Evolutionary conservation across 2,113 vertebrate genomes (phyloP).

Genomic region (Paramisgurnus dabryanus): DNA sequence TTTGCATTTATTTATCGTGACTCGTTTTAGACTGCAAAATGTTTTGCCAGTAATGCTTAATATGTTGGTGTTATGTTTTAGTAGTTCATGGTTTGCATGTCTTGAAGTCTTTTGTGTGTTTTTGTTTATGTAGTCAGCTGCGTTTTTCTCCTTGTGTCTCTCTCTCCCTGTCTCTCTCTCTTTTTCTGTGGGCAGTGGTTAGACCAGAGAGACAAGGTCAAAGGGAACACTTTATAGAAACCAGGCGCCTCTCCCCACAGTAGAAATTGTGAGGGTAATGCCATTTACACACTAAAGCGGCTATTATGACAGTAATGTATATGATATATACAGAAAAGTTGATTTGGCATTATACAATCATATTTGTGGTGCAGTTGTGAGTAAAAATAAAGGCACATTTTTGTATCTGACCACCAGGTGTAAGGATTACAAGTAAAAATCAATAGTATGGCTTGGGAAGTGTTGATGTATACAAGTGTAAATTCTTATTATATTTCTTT

Average conservation of each 20-base stretch:
- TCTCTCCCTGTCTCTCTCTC: not conserved
- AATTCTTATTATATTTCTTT: too few species aligned
- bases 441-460: too few species aligned
- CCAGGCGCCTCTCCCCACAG: constrained; percentile 53
- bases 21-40: not conserved
- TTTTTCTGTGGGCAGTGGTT: constrained; percentile 29
- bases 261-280: constrained; percentile 50
- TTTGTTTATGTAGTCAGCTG: not conserved
- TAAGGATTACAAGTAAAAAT: too few species aligned
- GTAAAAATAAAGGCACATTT: too few species aligned
- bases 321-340: constrained; percentile 28
- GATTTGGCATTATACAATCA: constrained; percentile 22
- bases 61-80: not conserved
- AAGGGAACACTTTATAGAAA: constrained; percentile 65
- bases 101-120: not conserved
- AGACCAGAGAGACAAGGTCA: constrained; percentile 51
- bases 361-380: too few species aligned
- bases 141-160: not conserved
- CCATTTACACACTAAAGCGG: constrained; percentile 48
- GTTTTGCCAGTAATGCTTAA: not conserved
- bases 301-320: constrained; percentile 48
- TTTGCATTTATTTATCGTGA: not conserved
- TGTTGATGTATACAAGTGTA: too few species aligned
- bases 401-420: too few species aligned
- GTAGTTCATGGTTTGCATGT: not conserved